A percentile compares a stretch with the other conserved stretches of the same genome.
These are phyloP conservation scores for Leptopilina drosophilae DNA, from an alignment of 2,888 invertebrate genomes.

Conservation along the genomic window DNA sequence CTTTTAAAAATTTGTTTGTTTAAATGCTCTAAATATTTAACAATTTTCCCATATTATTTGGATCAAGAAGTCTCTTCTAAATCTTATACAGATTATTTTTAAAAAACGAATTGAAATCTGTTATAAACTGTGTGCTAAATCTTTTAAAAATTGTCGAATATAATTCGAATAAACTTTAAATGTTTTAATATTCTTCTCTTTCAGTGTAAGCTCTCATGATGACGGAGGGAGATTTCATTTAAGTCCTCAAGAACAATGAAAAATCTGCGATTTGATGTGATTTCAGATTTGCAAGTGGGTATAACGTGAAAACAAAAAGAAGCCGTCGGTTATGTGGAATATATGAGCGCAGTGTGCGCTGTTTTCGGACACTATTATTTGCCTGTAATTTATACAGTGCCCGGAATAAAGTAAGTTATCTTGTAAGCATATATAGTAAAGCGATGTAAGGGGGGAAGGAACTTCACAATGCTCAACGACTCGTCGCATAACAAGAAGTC, in stretches of 20 bases:
- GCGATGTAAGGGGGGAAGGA: slow-evolving; percentile 44
- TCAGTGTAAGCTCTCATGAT: neutral
- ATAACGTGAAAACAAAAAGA: slow-evolving; percentile 41
- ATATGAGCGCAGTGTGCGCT: slow-evolving; percentile 37
- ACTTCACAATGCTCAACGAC: slow-evolving; percentile 58
- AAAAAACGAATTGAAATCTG: no score
- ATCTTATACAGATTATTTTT: no score
- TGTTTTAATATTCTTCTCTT: no score
- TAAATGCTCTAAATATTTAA: no score
- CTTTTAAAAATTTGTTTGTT: no score
- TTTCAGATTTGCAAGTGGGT: slow-evolving; percentile 12
- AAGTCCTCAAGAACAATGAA: slow-evolving; percentile 4
- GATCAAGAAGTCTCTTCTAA: no score
- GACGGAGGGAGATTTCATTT: slow-evolving; percentile 11
- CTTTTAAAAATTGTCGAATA: no score
- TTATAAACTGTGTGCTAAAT: no score
- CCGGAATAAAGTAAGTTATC: slow-evolving; percentile 69
- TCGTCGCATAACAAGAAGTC: slow-evolving; percentile 52
- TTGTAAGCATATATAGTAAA: slow-evolving; percentile 49
- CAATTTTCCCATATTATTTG: no score
- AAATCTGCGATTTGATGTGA: slow-evolving; percentile 9
- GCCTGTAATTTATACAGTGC: slow-evolving; percentile 67
- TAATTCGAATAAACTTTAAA: no score
- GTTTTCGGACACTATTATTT: slow-evolving; percentile 65
- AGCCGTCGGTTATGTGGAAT: slow-evolving; percentile 42